Conservation (phyloP, 2,113 vertebrate genomes). For the Jaculus jaculus region DNA sequence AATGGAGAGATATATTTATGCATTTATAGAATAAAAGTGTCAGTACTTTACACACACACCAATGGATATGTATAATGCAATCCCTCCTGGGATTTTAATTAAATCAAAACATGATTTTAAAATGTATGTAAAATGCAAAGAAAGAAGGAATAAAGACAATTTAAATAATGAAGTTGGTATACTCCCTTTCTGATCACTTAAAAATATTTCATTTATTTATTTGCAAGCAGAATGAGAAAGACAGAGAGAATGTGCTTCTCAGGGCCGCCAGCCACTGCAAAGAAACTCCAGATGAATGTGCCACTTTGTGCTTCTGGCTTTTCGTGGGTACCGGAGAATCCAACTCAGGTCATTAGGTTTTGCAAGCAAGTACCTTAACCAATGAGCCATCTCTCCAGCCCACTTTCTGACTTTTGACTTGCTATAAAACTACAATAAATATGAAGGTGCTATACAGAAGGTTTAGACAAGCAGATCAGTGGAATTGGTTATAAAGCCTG, state of each 20-base stretch:
- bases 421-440: neutral
- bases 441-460: neutral
- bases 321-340: too few species aligned
- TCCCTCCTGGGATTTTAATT: neutral
- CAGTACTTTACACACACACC: neutral
- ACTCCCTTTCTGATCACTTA: too few species aligned
- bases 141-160: neutral
- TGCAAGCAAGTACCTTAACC: too few species aligned
- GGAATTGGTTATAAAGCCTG: neutral
- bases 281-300: too few species aligned
- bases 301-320: too few species aligned
- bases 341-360: too few species aligned
- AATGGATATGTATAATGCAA: neutral
- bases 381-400: too few species aligned
- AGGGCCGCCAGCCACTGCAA: too few species aligned
- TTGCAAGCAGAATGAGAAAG: too few species aligned
- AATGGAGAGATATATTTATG: neutral
- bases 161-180: neutral
- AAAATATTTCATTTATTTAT: too few species aligned
- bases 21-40: neutral
- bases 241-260: too few species aligned
- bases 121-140: neutral
- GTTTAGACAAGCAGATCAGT: neutral
- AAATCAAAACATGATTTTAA: neutral
- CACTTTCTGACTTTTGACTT: neutral